Percentiles rank a stretch among this genome's conserved stretches.
Evolutionary conservation across 2,113 vertebrate genomes (phyloP).

Genomic region (Coptodon rendalli): DNA sequence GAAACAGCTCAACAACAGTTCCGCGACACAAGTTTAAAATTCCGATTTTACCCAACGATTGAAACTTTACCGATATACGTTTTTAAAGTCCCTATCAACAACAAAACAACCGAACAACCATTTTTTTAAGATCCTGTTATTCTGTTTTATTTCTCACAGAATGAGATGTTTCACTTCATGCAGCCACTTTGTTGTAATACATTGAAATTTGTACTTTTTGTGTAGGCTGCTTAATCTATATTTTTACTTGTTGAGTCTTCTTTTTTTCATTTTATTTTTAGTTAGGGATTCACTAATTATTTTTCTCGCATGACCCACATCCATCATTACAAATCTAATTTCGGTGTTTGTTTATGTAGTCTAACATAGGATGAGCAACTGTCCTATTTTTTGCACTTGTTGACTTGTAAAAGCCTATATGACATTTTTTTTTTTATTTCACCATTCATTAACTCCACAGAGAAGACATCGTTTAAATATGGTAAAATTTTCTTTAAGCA

Average conservation of each 20-base stretch:
- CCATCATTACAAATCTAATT: neutral
- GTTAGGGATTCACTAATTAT: neutral
- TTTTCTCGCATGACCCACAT: neutral
- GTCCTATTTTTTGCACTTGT: neutral
- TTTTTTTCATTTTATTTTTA: neutral
- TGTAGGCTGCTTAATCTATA: neutral
- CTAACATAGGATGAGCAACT: neutral
- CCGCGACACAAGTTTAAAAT: neutral
- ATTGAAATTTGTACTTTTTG: neutral
- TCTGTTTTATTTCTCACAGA: neutral
- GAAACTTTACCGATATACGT: neutral
- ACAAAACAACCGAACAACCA: neutral
- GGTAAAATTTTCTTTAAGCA: neutral
- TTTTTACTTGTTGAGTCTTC: neutral
- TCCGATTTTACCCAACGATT: neutral
- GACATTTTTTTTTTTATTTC: neutral
- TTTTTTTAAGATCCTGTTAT: fast-evolving
- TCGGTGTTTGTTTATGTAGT: neutral
- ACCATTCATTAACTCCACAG: neutral
- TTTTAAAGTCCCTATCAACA: neutral
- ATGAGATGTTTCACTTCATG: neutral
- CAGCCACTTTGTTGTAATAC: neutral
- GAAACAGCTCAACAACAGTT: neutral
- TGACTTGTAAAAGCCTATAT: neutral
- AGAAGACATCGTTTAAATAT: neutral